Evolutionary conservation across 2,113 vertebrate genomes (phyloP).

Genomic region (Mustela nigripes): DNA sequence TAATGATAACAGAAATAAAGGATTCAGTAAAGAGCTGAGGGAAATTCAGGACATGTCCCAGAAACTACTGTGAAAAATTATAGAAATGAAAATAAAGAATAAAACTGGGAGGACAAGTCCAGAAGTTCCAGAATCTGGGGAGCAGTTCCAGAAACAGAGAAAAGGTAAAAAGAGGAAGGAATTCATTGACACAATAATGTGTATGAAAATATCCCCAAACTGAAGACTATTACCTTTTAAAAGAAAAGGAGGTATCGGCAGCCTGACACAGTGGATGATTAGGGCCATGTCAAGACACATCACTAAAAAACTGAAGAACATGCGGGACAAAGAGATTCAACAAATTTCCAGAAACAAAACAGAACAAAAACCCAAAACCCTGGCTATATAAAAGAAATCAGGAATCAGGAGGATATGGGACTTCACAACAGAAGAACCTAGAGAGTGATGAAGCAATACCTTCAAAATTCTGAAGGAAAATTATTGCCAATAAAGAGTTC

Average conservation of each 20-base stretch:
- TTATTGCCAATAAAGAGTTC: neutral
- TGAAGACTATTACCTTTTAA: neutral
- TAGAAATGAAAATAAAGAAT: neutral
- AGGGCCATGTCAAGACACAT: neutral
- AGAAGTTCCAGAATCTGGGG: neutral
- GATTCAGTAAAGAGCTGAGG: neutral
- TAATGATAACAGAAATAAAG: neutral
- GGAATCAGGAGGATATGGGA: neutral
- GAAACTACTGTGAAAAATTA: neutral
- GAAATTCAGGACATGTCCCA: neutral
- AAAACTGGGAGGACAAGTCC: neutral
- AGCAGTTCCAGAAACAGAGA: slow-evolving; percentile 2
- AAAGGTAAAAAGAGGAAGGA: slow-evolving; percentile 16
- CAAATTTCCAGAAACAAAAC: neutral
- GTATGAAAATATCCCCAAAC: neutral
- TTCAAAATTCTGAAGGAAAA: slow-evolving; percentile 44
- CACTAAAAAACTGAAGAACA: neutral
- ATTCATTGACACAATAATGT: neutral
- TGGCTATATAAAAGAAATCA: neutral
- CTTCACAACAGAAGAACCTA: neutral
- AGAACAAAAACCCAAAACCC: neutral
- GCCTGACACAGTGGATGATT: neutral
- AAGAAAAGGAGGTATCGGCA: neutral
- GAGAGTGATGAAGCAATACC: neutral
- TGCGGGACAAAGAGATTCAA: neutral